A percentile compares a stretch with the other conserved stretches of the same genome.
These are phyloP conservation scores for Megaustenia siamemsis DNA, from an alignment of 2,888 invertebrate genomes.

Conservation along the genomic window DNA sequence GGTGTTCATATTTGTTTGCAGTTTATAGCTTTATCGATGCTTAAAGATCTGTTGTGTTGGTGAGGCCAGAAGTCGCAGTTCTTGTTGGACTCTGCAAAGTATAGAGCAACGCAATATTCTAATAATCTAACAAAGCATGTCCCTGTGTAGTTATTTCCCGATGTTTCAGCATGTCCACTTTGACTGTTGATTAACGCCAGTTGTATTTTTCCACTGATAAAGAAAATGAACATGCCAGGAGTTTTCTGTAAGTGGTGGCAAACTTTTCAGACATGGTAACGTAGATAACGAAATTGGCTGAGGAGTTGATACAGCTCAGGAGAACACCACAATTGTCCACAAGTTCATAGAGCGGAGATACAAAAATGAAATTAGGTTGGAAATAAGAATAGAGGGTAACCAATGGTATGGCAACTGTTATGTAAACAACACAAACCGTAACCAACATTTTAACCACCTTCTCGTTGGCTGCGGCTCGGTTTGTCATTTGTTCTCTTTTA, in stretches of 20 bases:
- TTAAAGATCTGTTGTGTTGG: too few relatives aligned
- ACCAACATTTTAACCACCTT: conserved; percentile 41
- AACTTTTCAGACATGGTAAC: conserved; percentile 37
- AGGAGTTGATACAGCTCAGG: conserved; percentile 16
- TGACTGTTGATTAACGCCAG: neutral
- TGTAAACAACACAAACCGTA: conserved; percentile 18
- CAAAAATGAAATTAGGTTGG: conserved; percentile 23
- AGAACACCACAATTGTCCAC: conserved; percentile 8
- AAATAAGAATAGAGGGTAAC: conserved; percentile 32
- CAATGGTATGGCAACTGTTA: conserved; percentile 15
- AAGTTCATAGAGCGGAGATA: neutral
- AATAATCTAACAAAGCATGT: too few relatives aligned
- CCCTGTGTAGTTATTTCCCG: too few relatives aligned
- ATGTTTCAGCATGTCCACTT: too few relatives aligned
- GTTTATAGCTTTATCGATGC: too few relatives aligned
- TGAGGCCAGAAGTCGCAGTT: too few relatives aligned
- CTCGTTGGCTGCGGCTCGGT: neutral
- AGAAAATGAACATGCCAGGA: neutral
- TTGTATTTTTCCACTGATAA: neutral
- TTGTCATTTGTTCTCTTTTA: conserved; percentile 7
- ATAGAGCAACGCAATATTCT: too few relatives aligned
- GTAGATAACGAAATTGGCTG: conserved; percentile 26
- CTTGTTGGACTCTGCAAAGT: too few relatives aligned
- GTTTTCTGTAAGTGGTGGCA: conserved; percentile 14
- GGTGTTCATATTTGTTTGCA: too few relatives aligned